Evolutionary conservation across 1,140 invertebrate genomes (phyloP).

Genomic region (Zaprionus ghesquierei): DNA sequence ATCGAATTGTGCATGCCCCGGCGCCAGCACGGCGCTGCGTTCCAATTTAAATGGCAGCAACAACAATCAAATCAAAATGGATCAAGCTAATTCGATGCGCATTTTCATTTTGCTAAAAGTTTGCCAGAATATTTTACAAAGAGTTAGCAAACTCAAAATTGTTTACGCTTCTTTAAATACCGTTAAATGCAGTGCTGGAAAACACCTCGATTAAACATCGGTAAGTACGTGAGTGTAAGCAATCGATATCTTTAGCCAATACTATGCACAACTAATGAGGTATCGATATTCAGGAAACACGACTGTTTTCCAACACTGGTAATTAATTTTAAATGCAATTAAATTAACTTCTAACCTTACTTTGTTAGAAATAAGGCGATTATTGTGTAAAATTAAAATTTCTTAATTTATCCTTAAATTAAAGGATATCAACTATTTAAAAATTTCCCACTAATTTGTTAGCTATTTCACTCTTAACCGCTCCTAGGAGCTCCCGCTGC

Average conservation of each 20-base stretch:
- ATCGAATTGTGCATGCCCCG: conserved; percentile 34
- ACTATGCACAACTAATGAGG: no score
- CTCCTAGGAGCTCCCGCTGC: no score
- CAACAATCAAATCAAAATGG: conserved; percentile 4
- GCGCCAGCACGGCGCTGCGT: background rate
- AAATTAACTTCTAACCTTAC: no score
- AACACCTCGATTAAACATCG: background rate
- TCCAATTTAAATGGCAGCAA: conserved; percentile 55
- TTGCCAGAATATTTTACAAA: background rate
- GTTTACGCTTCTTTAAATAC: background rate
- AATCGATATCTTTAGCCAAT: background rate
- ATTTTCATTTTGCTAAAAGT: background rate
- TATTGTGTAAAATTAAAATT: no score
- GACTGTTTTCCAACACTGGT: no score
- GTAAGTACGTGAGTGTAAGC: background rate
- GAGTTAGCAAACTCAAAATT: background rate
- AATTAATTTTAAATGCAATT: background rate
- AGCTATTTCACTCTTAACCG: no score
- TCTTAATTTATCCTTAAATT: no score
- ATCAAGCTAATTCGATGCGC: background rate
- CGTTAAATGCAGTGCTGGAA: background rate
- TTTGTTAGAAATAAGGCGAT: no score
- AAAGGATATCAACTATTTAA: no score
- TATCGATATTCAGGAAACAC: no score
- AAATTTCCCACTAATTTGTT: no score